Percentiles rank a stretch among this genome's conserved stretches.
phyloP scores from a whole-genome alignment of 2,113 vertebrate species.

The Megaceryle maxima region DNA sequence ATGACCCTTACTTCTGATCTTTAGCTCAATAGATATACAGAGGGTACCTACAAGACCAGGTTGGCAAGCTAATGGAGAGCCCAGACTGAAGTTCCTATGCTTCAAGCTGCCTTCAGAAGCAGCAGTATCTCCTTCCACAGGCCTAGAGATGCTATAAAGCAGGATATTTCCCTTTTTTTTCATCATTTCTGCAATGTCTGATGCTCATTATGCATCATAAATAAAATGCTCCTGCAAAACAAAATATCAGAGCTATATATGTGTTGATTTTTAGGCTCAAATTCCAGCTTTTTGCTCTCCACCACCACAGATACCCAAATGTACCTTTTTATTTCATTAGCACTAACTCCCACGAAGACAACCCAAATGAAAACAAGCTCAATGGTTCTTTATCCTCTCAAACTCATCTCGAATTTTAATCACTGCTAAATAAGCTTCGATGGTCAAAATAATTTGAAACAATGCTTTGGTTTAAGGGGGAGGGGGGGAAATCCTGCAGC shows the following conservation, averaged over 20 bases:
- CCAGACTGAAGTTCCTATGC: neutral
- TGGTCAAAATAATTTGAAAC: neutral
- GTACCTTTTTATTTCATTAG: neutral
- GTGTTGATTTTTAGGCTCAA: neutral
- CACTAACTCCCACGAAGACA: neutral
- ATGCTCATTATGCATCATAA: neutral
- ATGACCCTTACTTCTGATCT: neutral
- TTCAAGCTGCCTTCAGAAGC: neutral
- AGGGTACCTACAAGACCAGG: too few species aligned
- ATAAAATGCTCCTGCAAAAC: neutral
- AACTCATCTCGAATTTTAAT: neutral
- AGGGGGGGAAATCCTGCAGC: neutral
- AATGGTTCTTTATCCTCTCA: neutral
- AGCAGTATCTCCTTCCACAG: neutral
- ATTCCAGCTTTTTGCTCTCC: neutral
- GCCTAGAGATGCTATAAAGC: neutral
- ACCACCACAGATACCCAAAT: neutral
- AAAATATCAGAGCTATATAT: neutral
- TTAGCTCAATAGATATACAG: neutral
- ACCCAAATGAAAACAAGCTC: neutral
- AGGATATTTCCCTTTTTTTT: neutral
- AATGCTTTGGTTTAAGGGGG: neutral
- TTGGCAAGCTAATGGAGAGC: neutral
- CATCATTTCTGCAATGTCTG: neutral
- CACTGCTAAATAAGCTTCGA: neutral